Conservation (phyloP, 2,797 vertebrate species). For the Eulemur rubriventer region DNA sequence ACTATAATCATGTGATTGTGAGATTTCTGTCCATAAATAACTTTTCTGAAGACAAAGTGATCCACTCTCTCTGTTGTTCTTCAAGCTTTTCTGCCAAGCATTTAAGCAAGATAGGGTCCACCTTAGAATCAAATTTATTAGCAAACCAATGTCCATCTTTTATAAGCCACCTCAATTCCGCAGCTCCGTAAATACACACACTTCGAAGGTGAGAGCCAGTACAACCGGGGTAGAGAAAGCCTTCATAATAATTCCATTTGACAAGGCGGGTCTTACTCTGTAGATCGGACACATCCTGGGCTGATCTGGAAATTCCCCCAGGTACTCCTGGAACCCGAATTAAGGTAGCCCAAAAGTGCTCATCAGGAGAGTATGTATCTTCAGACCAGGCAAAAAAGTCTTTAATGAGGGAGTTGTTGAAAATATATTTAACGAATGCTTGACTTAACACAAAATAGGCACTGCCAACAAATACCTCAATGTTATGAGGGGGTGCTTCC, state of each 20-base stretch:
- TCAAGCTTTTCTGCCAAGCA: slow-evolving; percentile 93
- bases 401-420: slow-evolving; percentile 84
- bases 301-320: slow-evolving; percentile 87
- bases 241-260: slow-evolving; percentile 95
- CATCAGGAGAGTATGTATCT: slow-evolving; percentile 95
- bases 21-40: slow-evolving; percentile 68
- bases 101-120: slow-evolving; percentile 92
- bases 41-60: slow-evolving; percentile 81
- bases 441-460: slow-evolving; percentile 94
- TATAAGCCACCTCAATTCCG: slow-evolving; percentile 94
- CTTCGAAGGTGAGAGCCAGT: slow-evolving; percentile 93
- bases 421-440: slow-evolving; percentile 88
- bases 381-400: slow-evolving; percentile 94
- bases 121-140: slow-evolving; percentile 95
- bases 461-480: slow-evolving; percentile 94
- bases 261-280: slow-evolving; percentile 95
- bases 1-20: slow-evolving; percentile 26
- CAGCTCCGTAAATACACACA: slow-evolving; percentile 94
- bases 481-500: slow-evolving; percentile 87
- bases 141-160: slow-evolving; percentile 94
- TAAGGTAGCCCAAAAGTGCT: slow-evolving; percentile 96
- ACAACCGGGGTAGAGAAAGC: slow-evolving; percentile 91
- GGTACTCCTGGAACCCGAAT: slow-evolving; percentile 91
- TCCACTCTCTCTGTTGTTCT: slow-evolving; percentile 86
- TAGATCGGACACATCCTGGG: slow-evolving; percentile 92